Percentiles rank a stretch among this genome's conserved stretches.
phyloP scores from a whole-genome alignment of 2,888 invertebrate genomes.

The Melipona bicolor region DNA sequence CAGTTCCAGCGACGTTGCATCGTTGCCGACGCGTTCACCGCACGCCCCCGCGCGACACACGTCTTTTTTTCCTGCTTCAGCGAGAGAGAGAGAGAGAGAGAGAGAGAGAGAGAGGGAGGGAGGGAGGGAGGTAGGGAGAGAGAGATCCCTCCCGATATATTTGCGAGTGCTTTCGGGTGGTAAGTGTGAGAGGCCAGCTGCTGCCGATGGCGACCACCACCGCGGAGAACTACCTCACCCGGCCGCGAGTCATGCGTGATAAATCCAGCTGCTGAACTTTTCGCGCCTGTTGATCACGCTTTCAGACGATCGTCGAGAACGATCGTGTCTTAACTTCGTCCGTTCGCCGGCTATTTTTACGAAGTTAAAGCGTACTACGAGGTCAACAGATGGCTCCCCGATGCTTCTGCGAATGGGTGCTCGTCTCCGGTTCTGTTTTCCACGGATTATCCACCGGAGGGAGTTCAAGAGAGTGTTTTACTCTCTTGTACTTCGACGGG shows the following conservation, averaged over 20 bases:
- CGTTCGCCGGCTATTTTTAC: constrained; percentile 52
- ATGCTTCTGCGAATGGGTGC: neutral
- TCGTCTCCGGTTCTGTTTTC: neutral
- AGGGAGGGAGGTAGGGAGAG: too few relatives aligned
- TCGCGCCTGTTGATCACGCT: constrained; percentile 55
- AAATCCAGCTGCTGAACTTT: constrained; percentile 64
- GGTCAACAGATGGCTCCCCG: constrained; percentile 26
- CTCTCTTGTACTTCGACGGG: neutral
- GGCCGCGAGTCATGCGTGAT: constrained; percentile 60
- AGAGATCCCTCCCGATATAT: neutral
- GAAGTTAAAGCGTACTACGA: constrained; percentile 36
- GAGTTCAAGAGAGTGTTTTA: constrained; percentile 1
- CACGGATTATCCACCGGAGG: neutral
- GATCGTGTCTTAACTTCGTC: constrained; percentile 42
- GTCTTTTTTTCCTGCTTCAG: constrained; percentile 40
- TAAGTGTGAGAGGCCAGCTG: constrained; percentile 52
- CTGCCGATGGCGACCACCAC: constrained; percentile 25
- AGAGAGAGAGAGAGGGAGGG: neutral
- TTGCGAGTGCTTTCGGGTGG: constrained; percentile 58
- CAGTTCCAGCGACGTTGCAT: constrained; percentile 70
- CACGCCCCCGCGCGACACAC: constrained; percentile 62
- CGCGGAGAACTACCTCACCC: constrained; percentile 12
- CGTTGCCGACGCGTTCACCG: constrained; percentile 62
- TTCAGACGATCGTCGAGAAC: constrained; percentile 42
- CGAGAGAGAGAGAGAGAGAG: too few relatives aligned